Base-by-base conservation (phyloP, 2,888 invertebrate species). In the Caradrina kadenii region DNA sequence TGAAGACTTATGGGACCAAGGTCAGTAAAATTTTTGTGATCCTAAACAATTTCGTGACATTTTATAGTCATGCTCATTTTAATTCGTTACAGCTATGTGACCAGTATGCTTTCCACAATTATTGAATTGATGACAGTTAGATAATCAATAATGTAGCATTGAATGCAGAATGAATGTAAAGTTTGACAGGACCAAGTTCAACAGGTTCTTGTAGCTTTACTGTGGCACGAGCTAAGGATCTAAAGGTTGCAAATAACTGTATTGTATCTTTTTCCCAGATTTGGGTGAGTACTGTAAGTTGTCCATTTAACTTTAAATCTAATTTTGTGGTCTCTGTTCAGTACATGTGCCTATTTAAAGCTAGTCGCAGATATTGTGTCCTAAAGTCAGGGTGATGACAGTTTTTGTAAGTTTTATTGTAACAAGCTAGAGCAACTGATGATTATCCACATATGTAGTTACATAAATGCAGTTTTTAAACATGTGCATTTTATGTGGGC, bases 1-100 rank as follows among this genome's bases (percentile, higher is more conserved):
- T 99, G 97, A 97, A 97, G 93, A 96, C 97, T 48, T 97, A 99
- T 92, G 98, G 99, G 67, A 98, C 97, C 54, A 98, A 98, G 97
- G 99, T 99, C 94, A 71, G 73, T 67, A n/a, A 19, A 69, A 10
- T 55, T 63, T 39, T 17, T 48, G 2, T 15, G 52, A 13, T 31
- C 26, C 17, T 19, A 3, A 10, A 15, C 13, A 50, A 53, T 26
- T 26, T 26, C 4, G 26, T 26, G 26, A 35, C 17, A 22, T 7
- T n/a, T 19, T 39, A 17, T 22, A 2, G 4, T n/a, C 1, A 11
- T n/a, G 53, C 19, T 31, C 26, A 50, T 39, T 15, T 31, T 21
- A 31, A 13, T 31, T 42, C 17, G 8, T n/a, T 42, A 63, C 17
- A 15, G 19, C 26, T 15, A 19, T n/a, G 10, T 42, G 19, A 0